Conservation (phyloP, 2,888 invertebrate genomes). For the Lepidochrysops patricia region DNA sequence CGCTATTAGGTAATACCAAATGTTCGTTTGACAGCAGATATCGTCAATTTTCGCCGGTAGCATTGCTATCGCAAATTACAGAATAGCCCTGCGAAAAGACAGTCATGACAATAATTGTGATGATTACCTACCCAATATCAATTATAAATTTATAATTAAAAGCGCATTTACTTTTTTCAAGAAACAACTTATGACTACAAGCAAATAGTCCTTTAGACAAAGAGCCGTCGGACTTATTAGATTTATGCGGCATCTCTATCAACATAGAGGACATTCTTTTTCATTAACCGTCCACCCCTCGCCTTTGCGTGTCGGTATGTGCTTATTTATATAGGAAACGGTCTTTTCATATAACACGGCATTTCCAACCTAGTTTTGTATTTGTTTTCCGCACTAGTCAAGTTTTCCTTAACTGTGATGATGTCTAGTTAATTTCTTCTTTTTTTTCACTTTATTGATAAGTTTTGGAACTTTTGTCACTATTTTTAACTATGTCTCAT, state of each 20-base stretch:
- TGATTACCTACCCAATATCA: no score
- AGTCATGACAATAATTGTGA: no score
- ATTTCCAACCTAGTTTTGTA: background rate
- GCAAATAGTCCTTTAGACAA: constrained; percentile 8
- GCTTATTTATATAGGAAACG: constrained; percentile 21
- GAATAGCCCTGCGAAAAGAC: no score
- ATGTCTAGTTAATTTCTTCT: no score
- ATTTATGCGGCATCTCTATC: constrained; percentile 26
- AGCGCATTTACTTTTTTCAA: background rate
- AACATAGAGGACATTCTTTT: constrained; percentile 28
- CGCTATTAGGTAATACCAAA: no score
- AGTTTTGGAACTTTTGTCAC: no score
- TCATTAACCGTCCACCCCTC: constrained; percentile 26
- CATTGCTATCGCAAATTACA: no score
- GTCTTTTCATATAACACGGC: constrained; percentile 14
- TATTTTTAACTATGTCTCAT: no score
- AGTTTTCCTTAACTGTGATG: constrained; percentile 4
- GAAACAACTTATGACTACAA: background rate
- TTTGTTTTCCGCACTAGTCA: background rate
- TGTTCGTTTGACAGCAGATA: no score
- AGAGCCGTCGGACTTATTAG: constrained; percentile 24
- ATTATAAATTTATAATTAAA: no score
- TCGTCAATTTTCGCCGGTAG: no score
- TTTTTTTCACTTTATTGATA: no score
- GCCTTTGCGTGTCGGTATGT: constrained; percentile 24